Base-by-base conservation (phyloP, 1,140 invertebrate genomes). In the Polyergus mexicanus region DNA sequence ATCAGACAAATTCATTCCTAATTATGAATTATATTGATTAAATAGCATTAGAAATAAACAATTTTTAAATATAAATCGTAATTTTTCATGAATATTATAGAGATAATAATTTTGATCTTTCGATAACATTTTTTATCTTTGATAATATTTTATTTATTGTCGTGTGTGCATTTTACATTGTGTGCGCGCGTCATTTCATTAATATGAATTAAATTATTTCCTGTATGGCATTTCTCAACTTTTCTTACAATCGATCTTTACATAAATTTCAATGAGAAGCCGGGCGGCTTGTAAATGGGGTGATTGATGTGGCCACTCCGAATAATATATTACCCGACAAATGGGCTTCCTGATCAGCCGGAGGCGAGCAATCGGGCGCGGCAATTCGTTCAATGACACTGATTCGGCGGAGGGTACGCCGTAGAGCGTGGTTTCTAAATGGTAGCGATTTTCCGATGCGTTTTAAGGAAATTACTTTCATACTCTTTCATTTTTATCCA, bases 261-360 rank as follows among this genome's bases (percentile, higher is more conserved):
- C 47, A 51, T 51, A 81, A 83, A 68, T 87, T 78, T 69, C 62
- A 44, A 72, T 35, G 66, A 58, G 60, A 65, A 65, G 32, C 38
- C 62, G 8, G 28, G 51, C 38, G 62, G 74, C 68, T 87, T 87
- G 88, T 69, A 28, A 47, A 19, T 77, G 75, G 78, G 76, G 69
- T 87, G 88, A 90, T 89, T 84, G 89, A 90, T 90, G 86, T 69
- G 88, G 54, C 58, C 65, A 84, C 85, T 90, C 85, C 80, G 87
- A 90, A 90, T 87, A 89, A 90, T 89, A 85, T 87, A 87, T 89
- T 58, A 62, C 56, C 13, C 41, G 85, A 62, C 88, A 77, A 87
- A 80, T 81, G 69, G 62, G 74, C 88, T 84, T 89, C 75, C 69
- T 78, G 89, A 90, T 89, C 88, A 81, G 62, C 78, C 68, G 51